These are phyloP conservation scores for Hoplodrina blanda DNA, from an alignment of 2,888 invertebrate species.

Conservation along the genomic window DNA sequence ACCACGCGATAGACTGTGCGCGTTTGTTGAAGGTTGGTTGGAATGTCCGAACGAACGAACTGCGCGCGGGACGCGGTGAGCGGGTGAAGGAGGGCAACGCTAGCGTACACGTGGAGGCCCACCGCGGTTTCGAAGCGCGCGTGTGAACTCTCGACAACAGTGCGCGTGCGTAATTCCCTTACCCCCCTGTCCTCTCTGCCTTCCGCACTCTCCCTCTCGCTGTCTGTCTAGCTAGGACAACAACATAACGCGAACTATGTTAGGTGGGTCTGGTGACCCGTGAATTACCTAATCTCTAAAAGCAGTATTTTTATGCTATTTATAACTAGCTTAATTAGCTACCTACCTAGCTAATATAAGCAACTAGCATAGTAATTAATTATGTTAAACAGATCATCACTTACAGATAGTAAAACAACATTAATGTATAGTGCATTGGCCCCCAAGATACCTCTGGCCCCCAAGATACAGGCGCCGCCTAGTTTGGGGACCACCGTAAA, in stretches of 20 bases:
- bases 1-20: constrained; percentile 75
- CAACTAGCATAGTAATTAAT: neutral
- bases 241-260: constrained; percentile 79
- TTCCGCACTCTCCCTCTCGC: constrained; percentile 77
- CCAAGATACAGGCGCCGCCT: no score
- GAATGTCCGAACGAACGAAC: constrained; percentile 70
- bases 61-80: constrained; percentile 68
- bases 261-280: constrained; percentile 69
- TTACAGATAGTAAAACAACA: no score
- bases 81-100: constrained; percentile 67
- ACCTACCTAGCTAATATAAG: neutral
- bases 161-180: constrained; percentile 84
- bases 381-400: neutral
- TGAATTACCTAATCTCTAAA: constrained; percentile 30
- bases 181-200: constrained; percentile 73
- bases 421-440: no score
- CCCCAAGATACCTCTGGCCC: no score
- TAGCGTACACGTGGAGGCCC: constrained; percentile 89
- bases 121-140: constrained; percentile 88
- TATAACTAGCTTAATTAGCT: neutral
- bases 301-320: neutral
- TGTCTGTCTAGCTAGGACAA: constrained; percentile 80
- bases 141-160: constrained; percentile 87
- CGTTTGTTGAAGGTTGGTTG: constrained; percentile 84
- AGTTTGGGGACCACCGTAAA: no score